Conservation (phyloP, 2,888 invertebrate genomes). For the Patella ulyssiponensis region DNA sequence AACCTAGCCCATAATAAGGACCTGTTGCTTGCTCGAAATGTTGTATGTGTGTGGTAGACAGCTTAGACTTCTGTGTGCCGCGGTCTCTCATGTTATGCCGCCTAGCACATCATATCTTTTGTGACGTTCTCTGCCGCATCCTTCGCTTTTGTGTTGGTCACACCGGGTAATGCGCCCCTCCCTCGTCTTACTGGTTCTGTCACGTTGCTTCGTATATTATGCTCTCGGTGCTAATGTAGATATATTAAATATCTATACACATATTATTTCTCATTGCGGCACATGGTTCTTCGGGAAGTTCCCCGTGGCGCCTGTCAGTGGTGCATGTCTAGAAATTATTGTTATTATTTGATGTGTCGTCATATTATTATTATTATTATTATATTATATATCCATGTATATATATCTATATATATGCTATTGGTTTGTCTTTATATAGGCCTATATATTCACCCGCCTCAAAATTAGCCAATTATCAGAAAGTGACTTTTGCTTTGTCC, state of each 20-base stretch:
- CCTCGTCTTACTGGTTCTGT: slow-evolving; percentile 10
- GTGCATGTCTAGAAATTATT: background rate
- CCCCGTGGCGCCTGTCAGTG: background rate
- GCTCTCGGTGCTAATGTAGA: background rate
- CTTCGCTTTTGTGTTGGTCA: slow-evolving; percentile 43
- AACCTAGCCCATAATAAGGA: slow-evolving; percentile 5
- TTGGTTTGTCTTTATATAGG: too few relatives aligned
- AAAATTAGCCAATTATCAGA: too few relatives aligned
- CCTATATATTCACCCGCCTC: too few relatives aligned
- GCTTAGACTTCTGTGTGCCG: slow-evolving; percentile 7
- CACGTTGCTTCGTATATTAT: slow-evolving; percentile 4
- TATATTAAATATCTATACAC: too few relatives aligned
- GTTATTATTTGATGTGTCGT: background rate
- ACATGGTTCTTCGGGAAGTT: too few relatives aligned
- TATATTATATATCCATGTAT: too few relatives aligned
- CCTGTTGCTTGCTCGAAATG: slow-evolving; percentile 2
- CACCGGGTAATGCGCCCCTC: slow-evolving; percentile 42
- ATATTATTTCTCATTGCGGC: too few relatives aligned
- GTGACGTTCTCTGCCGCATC: background rate
- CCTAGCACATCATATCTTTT: background rate
- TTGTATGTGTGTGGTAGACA: slow-evolving; percentile 8
- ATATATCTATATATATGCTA: too few relatives aligned
- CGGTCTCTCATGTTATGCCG: background rate
- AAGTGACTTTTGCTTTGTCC: too few relatives aligned
- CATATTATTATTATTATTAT: too few relatives aligned